These are phyloP conservation scores for Amazonetta brasiliensis DNA, from an alignment of 2,797 vertebrate species.

Conservation along the genomic window DNA sequence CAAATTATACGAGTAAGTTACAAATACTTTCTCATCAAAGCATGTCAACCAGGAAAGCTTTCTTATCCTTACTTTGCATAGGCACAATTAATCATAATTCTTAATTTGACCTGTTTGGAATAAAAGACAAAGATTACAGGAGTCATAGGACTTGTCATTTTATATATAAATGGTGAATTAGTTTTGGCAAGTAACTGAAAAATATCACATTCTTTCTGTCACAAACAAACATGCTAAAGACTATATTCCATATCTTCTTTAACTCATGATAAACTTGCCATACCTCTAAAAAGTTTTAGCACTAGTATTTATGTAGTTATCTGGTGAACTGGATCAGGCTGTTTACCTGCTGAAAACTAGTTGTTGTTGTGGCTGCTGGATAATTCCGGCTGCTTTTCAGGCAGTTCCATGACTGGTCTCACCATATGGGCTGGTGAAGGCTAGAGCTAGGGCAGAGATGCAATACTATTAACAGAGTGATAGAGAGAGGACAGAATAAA, in stretches of 20 bases:
- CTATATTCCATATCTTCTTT: rapidly evolving
- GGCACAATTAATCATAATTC: neutral
- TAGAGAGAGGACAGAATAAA: neutral
- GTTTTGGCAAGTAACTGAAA: neutral
- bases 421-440: neutral
- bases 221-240: too few species aligned
- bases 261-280: neutral
- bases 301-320: neutral
- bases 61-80: neutral
- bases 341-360: neutral
- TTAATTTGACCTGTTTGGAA: neutral
- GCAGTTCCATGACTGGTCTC: neutral
- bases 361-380: neutral
- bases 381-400: neutral
- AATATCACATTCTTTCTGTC: neutral
- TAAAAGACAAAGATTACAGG: neutral
- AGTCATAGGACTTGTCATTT: neutral
- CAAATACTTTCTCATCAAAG: neutral
- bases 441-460: neutral
- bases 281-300: neutral
- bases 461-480: too few species aligned
- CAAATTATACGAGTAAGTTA: neutral
- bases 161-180: neutral
- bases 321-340: neutral
- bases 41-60: neutral